Base-by-base conservation (phyloP, 2,888 invertebrate species). In the Melanostoma mellinum region DNA sequence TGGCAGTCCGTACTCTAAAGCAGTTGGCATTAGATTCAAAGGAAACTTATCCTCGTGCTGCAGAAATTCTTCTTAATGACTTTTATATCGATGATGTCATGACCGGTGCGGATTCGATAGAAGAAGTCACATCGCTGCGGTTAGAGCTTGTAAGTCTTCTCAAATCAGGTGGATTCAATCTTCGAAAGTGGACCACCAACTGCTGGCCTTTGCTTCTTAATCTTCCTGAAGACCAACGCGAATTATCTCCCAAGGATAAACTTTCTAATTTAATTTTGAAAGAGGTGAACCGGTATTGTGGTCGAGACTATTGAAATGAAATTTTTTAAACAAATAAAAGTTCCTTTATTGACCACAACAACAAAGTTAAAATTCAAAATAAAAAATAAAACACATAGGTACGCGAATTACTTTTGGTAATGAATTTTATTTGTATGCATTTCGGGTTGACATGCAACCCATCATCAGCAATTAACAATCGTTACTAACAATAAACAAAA, bases 21-120 rank as follows among this genome's bases (percentile, higher is more conserved):
- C 55, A 85, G 40, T 65, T 87, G 30, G 87, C 85, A 2, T 44
- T 52, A 35, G 56, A 78, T 42, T 81, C 86, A 50, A 48, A 38
- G 20, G 10, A 73, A 3, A 48, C 20, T 1, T 86, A 71, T 71
- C 86, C 86, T 0, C 3, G 56, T 32, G 86, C 86, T 5, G 30
- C 82, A 38, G 56, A 60, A 36, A 53, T 86, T 40, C 32, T 78
- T 3, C 8, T 33, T 2, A 50, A 68, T 42, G 86, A 86, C 56
- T 85, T 87, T 42, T 88, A 87, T 53, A 85, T 87, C 6, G 87
- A 87, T 69, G 87, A 87, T 40, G 44, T 81, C 1, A 71, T 86
- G 35, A 75, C 79, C 4, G 82, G 85, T 32, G 63, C 65, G n/a
- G 61, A 77, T 33, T 44, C 50, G n/a, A 36, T 63, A 44, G 53